Evolutionary conservation across 2,113 vertebrate genomes (phyloP).

Genomic region (rat (Rattus norvegicus)): GRCr8 NC_086021.1:142680501-142681000

Average conservation of each 20-base stretch:
- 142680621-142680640: background rate
- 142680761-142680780: background rate
- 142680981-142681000: background rate
- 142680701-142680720: background rate
- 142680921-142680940: background rate
- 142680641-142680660: background rate
- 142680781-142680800: background rate
- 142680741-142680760: background rate
- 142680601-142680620: background rate
- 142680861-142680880: background rate
- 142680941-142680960: background rate
- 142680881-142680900: background rate
- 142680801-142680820: background rate
- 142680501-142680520: too few relatives aligned
- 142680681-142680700: background rate
- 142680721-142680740: background rate
- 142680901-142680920: background rate
- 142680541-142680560: background rate
- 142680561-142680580: background rate
- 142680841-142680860: background rate
- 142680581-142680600: background rate
- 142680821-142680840: background rate
- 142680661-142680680: background rate
- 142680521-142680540: background rate
- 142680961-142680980: too few relatives aligned